A percentile compares a stretch with the other conserved stretches of the same genome.
phyloP scores from a whole-genome alignment of 2,797 vertebrate species.

The Brachyrhaphis roseni region DNA sequence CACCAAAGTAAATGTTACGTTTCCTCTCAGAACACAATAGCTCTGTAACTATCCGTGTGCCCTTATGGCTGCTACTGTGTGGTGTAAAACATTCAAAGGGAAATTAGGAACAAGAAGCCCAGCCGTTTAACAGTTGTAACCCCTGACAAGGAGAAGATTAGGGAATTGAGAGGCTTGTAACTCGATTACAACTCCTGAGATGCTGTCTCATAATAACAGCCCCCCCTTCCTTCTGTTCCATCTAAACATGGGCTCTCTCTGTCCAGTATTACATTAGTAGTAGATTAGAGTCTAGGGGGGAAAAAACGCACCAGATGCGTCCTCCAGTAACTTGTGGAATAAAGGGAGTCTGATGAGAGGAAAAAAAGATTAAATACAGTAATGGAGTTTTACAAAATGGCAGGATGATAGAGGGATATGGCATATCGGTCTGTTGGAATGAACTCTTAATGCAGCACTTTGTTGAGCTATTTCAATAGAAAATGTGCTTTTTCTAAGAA shows the following conservation, averaged over 20 bases:
- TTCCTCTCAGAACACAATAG: slow-evolving; percentile 72
- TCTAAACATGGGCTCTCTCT: slow-evolving; percentile 63
- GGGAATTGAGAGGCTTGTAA: slow-evolving; percentile 80
- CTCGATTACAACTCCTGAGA: slow-evolving; percentile 77
- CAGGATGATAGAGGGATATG: slow-evolving; percentile 54
- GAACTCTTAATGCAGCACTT: slow-evolving; percentile 71
- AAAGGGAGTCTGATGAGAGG: slow-evolving; percentile 44
- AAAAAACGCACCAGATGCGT: slow-evolving; percentile 74
- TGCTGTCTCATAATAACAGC: slow-evolving; percentile 73
- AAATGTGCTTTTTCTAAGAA: slow-evolving; percentile 53
- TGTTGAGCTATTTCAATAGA: slow-evolving; percentile 65
- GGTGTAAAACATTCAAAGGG: slow-evolving; percentile 72
- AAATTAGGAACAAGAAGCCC: slow-evolving; percentile 69
- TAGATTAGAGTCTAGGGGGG: slow-evolving; percentile 72
- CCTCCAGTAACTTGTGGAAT: slow-evolving; percentile 69
- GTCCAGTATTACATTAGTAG: slow-evolving; percentile 76
- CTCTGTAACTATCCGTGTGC: slow-evolving; percentile 46
- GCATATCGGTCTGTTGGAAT: slow-evolving; percentile 56
- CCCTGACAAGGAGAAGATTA: slow-evolving; percentile 79
- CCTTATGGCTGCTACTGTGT: slow-evolving; percentile 48
- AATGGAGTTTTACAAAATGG: slow-evolving; percentile 65
- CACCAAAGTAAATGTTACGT: slow-evolving; percentile 67
- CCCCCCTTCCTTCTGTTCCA: slow-evolving; percentile 67
- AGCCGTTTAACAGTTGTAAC: slow-evolving; percentile 76
- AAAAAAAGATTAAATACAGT: slow-evolving; percentile 48